Conservation (phyloP, 2,888 invertebrate genomes). For the Ypsolopha sequella region DNA sequence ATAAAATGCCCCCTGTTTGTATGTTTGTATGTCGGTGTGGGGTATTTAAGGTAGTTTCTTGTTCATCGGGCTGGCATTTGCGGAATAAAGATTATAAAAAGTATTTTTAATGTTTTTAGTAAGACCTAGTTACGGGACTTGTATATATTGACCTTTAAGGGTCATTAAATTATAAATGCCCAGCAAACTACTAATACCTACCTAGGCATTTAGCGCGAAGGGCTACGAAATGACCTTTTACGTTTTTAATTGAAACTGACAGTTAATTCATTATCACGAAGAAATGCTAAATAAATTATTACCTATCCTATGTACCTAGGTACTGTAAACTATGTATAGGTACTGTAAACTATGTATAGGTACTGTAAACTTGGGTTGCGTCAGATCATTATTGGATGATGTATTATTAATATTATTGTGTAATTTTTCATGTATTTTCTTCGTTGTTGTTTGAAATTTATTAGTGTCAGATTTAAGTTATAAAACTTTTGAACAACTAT, state of each 20-base stretch:
- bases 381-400: no score
- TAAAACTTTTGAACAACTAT: no score
- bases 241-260: background rate
- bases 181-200: background rate
- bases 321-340: background rate
- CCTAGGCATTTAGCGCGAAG: constrained; percentile 13
- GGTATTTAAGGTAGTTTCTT: no score
- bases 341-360: no score
- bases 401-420: no score
- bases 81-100: background rate
- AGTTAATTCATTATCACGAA: constrained; percentile 8
- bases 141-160: background rate
- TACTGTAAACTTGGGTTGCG: no score
- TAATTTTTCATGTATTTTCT: no score
- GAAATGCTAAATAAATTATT: constrained; percentile 9
- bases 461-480: no score
- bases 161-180: background rate
- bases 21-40: no score
- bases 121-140: background rate
- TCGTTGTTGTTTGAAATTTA: no score
- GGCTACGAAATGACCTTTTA: background rate
- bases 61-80: background rate
- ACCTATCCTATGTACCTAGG: background rate
- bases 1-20: no score
- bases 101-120: background rate